Base-by-base conservation (phyloP, 2,797 vertebrate species). In the Leptatherina wallacei region DNA sequence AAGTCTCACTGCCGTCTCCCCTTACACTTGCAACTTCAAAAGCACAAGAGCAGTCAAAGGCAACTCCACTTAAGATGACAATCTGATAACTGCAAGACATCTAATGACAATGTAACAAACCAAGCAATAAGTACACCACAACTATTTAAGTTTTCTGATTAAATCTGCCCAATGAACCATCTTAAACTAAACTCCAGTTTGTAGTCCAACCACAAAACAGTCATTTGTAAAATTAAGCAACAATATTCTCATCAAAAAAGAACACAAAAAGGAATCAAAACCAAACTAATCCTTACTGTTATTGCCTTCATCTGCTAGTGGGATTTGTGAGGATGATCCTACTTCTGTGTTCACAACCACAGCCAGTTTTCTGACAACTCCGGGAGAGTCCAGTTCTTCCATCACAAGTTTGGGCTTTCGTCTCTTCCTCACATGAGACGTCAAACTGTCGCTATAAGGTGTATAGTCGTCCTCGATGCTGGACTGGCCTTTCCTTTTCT, bases 291-390 rank as follows among this genome's bases (percentile, higher is more conserved):
- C 10, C 85, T 91, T 84, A 91, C 86, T 40, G 8, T 84, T 84
- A 58, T 40, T 68, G 22, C 59, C 81, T 35, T 40, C 29, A n/a
- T 85, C 89, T 65, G 63, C 64, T 2, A 36, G 38, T 0, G 60
- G 30, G 2, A 56, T 7, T 10, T 70, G 29, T 3, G 73, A 33
- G 0, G 77, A 58, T 0, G 56, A 32, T 12, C 73, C 65, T 9
- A 75, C 29, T 0, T 76, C 69, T 2, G 72, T 44, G 40, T 90
- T 86, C 11, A 93, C 81, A 55, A 86, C 85, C 72, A 96, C 91
- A 0, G 94, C 87, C 2, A 96, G 81, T 83, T 96, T 96, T 54
- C 92, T 92, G 49, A 96, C 93, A 18, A 94, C 93, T 1, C 94
- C 94, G 0, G 95, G 94, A 36, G 89, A 89, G 72, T 95, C 90